Conservation (phyloP, 2,113 vertebrate species). For the Cardinalis cardinalis region DNA sequence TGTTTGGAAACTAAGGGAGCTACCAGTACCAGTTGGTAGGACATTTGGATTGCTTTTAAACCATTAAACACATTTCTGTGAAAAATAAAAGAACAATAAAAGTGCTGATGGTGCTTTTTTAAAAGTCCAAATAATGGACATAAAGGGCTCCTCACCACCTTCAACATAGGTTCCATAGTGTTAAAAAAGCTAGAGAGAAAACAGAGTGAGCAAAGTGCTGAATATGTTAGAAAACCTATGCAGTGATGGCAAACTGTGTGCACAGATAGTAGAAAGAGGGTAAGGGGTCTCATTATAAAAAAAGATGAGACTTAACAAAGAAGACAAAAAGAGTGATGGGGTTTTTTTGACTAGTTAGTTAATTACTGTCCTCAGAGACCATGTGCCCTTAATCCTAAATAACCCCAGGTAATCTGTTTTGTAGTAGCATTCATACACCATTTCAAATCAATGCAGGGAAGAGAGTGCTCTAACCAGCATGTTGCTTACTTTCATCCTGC, state of each 20-base stretch:
- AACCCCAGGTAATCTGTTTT: background rate
- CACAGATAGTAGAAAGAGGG: background rate
- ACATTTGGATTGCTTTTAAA: background rate
- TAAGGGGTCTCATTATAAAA: background rate
- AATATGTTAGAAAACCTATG: background rate
- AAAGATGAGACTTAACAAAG: background rate
- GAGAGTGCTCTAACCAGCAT: background rate
- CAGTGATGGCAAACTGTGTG: background rate
- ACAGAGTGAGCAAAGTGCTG: background rate
- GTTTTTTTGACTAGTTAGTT: background rate
- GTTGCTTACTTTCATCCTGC: background rate
- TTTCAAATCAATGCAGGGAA: conserved; percentile 23
- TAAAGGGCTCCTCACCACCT: background rate
- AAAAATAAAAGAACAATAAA: background rate
- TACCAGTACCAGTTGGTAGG: background rate
- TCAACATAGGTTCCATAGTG: background rate
- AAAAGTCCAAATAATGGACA: background rate
- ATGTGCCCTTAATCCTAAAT: background rate
- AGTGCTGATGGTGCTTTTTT: background rate
- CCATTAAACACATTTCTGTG: background rate
- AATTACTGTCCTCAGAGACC: background rate
- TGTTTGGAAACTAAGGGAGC: background rate
- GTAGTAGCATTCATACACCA: background rate
- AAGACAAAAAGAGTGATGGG: background rate
- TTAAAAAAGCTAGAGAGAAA: background rate